Percentiles rank a stretch among this genome's conserved stretches.
Evolutionary conservation across 2,113 vertebrate genomes (phyloP).

Genomic region (Cettia cetti): DNA sequence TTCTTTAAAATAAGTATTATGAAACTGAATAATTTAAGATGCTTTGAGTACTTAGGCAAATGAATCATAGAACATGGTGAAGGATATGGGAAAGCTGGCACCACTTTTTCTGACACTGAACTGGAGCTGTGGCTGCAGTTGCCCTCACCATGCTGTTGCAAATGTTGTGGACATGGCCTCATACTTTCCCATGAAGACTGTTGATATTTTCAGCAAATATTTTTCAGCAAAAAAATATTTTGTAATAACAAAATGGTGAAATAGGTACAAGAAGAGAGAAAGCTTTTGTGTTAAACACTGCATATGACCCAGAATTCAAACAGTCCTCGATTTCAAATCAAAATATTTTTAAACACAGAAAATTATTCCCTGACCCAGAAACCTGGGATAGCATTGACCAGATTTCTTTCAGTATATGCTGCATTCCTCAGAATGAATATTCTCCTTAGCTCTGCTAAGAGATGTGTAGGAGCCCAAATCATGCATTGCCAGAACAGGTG

Average conservation of each 20-base stretch:
- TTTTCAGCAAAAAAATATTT: neutral
- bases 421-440: neutral
- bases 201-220: neutral
- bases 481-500: neutral
- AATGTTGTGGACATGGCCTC: fast-evolving
- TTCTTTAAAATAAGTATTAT: neutral
- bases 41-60: neutral
- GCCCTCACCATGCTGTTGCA: fast-evolving
- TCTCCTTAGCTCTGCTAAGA: neutral
- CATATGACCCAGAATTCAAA: neutral
- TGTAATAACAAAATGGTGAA: neutral
- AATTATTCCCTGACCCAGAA: neutral
- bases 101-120: neutral
- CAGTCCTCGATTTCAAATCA: neutral
- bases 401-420: neutral
- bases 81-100: neutral
- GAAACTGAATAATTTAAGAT: neutral
- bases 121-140: neutral
- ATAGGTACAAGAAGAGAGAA: neutral
- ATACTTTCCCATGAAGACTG: neutral
- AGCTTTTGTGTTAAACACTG: neutral
- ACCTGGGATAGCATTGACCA: neutral
- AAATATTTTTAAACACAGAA: neutral
- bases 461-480: neutral
- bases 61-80: neutral